Conservation (phyloP, 2,888 invertebrate species). For the Melanargia galathea region DNA sequence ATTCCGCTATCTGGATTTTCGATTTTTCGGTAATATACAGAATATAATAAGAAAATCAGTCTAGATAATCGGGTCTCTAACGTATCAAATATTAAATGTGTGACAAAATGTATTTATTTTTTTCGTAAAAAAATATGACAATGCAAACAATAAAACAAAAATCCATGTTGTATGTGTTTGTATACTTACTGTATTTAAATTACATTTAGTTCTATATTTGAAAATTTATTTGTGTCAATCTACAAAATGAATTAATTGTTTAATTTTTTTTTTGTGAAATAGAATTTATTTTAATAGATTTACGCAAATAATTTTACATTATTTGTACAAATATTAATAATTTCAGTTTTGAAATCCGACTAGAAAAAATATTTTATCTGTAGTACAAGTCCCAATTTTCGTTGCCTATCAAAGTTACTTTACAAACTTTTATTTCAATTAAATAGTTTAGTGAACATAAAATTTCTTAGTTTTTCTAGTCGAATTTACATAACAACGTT, state of each 20-base stretch:
- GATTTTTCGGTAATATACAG: neutral
- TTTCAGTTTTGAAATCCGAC: constrained; percentile 39
- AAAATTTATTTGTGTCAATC: constrained; percentile 26
- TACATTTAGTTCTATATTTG: constrained; percentile 34
- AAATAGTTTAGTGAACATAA: neutral
- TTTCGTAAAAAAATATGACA: neutral
- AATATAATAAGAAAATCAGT: neutral
- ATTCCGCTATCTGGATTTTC: neutral
- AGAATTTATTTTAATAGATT: constrained; percentile 12
- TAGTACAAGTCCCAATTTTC: neutral
- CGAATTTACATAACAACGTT: constrained; percentile 58
- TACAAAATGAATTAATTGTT: neutral
- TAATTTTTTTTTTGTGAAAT: neutral
- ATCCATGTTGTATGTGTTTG: constrained; percentile 24
- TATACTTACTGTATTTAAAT: constrained; percentile 30
- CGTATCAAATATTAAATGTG: neutral
- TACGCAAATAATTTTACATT: constrained; percentile 28
- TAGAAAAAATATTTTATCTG: constrained; percentile 39
- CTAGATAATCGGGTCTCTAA: neutral
- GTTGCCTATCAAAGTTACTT: neutral
- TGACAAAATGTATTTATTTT: neutral
- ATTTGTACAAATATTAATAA: constrained; percentile 34
- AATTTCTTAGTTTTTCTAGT: constrained; percentile 44
- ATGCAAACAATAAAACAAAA: neutral
- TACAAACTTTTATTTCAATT: neutral